phyloP scores from a whole-genome alignment of 2,888 invertebrate species.

The Lamellibrachia columna region DNA sequence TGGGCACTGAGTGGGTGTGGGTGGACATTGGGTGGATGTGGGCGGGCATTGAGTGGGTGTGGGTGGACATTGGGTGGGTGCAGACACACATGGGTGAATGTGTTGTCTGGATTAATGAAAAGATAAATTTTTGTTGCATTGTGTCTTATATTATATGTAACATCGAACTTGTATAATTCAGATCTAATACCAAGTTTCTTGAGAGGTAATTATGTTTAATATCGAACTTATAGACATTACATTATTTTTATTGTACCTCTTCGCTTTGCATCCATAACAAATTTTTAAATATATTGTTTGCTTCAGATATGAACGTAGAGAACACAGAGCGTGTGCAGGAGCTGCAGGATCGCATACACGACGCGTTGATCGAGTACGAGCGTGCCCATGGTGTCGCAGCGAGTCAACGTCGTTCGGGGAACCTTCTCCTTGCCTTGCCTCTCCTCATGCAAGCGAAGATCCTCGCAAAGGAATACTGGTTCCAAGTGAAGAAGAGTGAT shows the following conservation, averaged over 20 bases:
- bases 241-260: background rate
- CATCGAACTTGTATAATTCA: no score
- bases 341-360: conserved; percentile 87
- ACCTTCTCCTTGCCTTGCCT: conserved; percentile 87
- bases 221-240: no score
- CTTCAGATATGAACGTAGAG: conserved; percentile 88
- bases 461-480: conserved; percentile 90
- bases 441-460: conserved; percentile 89
- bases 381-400: conserved; percentile 68
- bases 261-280: background rate
- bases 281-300: background rate
- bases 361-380: conserved; percentile 87
- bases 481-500: conserved; percentile 84
- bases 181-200: no score
- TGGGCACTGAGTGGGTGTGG: no score
- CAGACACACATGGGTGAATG: no score
- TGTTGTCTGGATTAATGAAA: no score
- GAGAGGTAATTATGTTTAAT: no score
- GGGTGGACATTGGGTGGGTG: no score
- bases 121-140: no score
- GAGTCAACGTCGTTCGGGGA: conserved; percentile 79
- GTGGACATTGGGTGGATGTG: no score
- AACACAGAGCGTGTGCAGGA: conserved; percentile 85
- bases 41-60: no score
- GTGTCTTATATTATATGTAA: no score